These are phyloP conservation scores for Antheraea mylitta DNA, from an alignment of 1,140 invertebrate species.

Conservation along the genomic window DNA sequence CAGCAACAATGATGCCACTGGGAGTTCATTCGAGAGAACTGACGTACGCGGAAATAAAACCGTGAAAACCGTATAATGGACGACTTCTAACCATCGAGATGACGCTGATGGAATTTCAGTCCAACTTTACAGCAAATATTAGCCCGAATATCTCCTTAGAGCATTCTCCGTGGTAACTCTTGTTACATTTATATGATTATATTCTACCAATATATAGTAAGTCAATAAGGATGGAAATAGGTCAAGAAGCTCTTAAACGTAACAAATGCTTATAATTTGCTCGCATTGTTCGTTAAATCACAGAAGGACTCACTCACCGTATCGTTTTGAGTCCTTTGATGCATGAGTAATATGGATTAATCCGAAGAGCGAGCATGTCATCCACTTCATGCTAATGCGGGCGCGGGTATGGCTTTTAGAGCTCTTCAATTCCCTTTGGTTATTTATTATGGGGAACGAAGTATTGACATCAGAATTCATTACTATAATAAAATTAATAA, in stretches of 20 bases:
- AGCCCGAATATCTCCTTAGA: too few relatives aligned
- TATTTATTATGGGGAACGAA: slow-evolving; percentile 14
- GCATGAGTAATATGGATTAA: slow-evolving; percentile 74
- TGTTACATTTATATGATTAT: neutral
- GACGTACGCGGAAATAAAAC: too few relatives aligned
- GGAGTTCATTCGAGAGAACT: too few relatives aligned
- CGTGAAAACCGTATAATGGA: too few relatives aligned
- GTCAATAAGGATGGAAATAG: slow-evolving; percentile 59
- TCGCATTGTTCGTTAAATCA: slow-evolving; percentile 67
- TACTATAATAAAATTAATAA: too few relatives aligned
- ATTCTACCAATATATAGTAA: slow-evolving; percentile 28
- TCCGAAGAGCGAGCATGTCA: slow-evolving; percentile 66
- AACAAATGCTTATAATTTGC: slow-evolving; percentile 63
- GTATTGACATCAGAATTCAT: slow-evolving; percentile 6
- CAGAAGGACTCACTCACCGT: slow-evolving; percentile 56
- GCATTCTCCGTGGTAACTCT: too few relatives aligned
- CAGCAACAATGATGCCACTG: too few relatives aligned
- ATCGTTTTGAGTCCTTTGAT: slow-evolving; percentile 64
- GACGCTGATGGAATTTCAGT: too few relatives aligned
- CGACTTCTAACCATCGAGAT: too few relatives aligned
- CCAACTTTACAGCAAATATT: too few relatives aligned
- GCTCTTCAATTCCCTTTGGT: slow-evolving; percentile 50
- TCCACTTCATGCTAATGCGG: slow-evolving; percentile 64
- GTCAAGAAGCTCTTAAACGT: slow-evolving; percentile 62
- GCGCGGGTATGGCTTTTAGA: slow-evolving; percentile 46